Evolutionary conservation across 2,113 vertebrate species (phyloP).

Genomic region (Pavo muticus): DNA sequence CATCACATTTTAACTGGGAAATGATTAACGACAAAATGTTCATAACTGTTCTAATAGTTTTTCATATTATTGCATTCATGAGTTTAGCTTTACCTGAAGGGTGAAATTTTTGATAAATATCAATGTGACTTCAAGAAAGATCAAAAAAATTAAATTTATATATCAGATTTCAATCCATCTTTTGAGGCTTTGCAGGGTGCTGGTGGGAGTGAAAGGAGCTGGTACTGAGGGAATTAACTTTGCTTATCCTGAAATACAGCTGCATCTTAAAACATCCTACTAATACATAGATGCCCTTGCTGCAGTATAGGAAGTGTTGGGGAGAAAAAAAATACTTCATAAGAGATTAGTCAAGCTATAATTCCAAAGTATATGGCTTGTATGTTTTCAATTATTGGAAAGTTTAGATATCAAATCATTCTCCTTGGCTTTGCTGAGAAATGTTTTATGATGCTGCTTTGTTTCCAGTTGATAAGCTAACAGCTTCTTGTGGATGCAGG

Average conservation of each 20-base stretch:
- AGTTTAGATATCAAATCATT: slow-evolving; percentile 45
- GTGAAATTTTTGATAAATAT: neutral
- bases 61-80: neutral
- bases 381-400: slow-evolving; percentile 58
- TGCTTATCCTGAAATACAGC: neutral
- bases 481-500: slow-evolving; percentile 46
- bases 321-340: neutral
- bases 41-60: neutral
- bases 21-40: neutral
- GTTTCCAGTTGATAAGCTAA: slow-evolving; percentile 43
- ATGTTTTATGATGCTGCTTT: slow-evolving; percentile 51
- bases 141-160: neutral
- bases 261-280: neutral
- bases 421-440: slow-evolving; percentile 29
- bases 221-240: neutral
- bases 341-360: slow-evolving; percentile 43
- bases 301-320: neutral
- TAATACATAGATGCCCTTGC: neutral
- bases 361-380: slow-evolving; percentile 30
- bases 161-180: neutral
- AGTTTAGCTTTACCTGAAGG: neutral
- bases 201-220: neutral
- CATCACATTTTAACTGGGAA: neutral
- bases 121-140: neutral
- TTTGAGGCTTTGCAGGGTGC: neutral